Evolutionary conservation across 30 jellyfish, hydroid and myxozoan genomes (phyloP), one percentile per base, ranked within the genome.

Genomic region (Hydractinia echinata): DNA sequence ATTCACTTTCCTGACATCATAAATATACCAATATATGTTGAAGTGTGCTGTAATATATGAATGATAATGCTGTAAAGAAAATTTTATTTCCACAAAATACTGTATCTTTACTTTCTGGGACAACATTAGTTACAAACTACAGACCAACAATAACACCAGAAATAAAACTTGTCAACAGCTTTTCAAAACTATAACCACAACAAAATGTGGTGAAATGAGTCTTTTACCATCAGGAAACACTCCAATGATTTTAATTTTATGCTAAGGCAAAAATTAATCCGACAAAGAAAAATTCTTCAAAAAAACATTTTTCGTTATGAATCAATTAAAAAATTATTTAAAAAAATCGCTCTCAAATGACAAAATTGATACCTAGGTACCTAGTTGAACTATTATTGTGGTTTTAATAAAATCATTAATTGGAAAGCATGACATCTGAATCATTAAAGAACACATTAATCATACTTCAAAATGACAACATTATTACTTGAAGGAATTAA

Each of bases 311-410:
- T n/a, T n/a, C 19, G 74, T n/a, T 64, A 64, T 64, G 39, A 64
- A 6, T n/a, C 19, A 44, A 64, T n/a, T n/a, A 64, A 51, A 64
- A 64, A 64, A 64, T 64, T n/a, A 64, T 64, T 64, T n/a, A 13
- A 64, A 44, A 13, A 44, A n/a, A 51, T n/a, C 39, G 51, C 19
- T 44, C 19, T 4, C 10, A 64, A 64, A 64, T 64, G 74, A 13
- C 74, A 6, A 51, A 64, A 51, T 51, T 6, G 39, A 7, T n/a
- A 64, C 44, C 44, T 64, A 64, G 39, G 74, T 44, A 64, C 74
- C 74, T 64, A 64, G 74, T 64, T 64, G 39, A 13, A 51, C 74
- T 64, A 64, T 64, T 64, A 51, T 64, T 64, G 74, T 64, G 74
- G 74, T 64, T 51, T 7, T 64, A 64, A n/a, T n/a, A 64, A 64